Evolutionary conservation across 2,888 invertebrate species (phyloP), one percentile per base, ranked within the genome.

Genomic region (Torymus tubicola): DNA sequence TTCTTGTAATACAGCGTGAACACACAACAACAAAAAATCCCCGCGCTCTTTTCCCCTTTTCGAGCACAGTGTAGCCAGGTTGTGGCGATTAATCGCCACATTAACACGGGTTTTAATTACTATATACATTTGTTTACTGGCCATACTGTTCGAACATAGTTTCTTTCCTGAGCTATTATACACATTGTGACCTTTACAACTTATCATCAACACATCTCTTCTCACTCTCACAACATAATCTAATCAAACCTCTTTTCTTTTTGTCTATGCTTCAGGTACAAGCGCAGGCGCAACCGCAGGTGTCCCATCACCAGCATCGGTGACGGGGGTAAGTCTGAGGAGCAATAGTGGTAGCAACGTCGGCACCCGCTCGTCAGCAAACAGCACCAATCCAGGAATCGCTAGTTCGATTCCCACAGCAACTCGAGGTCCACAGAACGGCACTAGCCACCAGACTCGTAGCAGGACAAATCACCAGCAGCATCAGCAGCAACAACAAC

Each of bases 281-380:
- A 81, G 64, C 53, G 52, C 78, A 57, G 70, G 70, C 50, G 16
- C 58, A 53, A n/a, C 67, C 50, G 42, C 31, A 61, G 64, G 63
- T 52, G 60, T 50, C 13, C 63, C 86, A 83, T 55, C 84, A 50
- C 4, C 80, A 42, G 4, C 8, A 42, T 42, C 72, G 76, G 73
- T 61, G 71, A 69, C 73, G 42, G 73, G 79, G 60, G 24, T 69
- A 24, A 68, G 57, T 31, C 63, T 78, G 21, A 79, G 73, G 60
- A 82, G 73, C 42, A 73, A 64, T 57, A 70, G 21, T 64, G 64
- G 61, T 67, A 77, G 14, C 63, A 64, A 52, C 68, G 42, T 42
- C 42, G 42, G 42, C 42, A 42, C 42, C 42, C 42, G 42, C 42
- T 42, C 42, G 42, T 12, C 58, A 58, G 13, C 58, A 4, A 53